Conservation (phyloP, 2,888 invertebrate species). For the Oscheius sp. region DNA sequence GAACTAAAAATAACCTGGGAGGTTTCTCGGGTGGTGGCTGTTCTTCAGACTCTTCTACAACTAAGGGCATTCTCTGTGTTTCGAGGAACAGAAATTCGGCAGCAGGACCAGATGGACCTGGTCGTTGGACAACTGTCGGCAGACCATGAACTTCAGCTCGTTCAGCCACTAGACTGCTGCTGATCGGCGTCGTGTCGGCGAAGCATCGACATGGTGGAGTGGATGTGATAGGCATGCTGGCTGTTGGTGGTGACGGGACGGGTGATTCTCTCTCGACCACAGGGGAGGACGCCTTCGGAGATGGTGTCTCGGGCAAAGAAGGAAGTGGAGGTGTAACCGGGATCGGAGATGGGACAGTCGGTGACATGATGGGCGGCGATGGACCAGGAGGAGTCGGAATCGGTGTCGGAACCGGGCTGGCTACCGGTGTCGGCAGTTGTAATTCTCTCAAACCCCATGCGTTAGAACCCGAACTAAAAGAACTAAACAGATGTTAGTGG, state of each 20-base stretch:
- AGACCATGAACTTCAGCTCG: not conserved
- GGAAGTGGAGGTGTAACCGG: constrained; percentile 15
- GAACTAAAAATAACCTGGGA: constrained; percentile 30
- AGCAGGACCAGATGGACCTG: constrained; percentile 12
- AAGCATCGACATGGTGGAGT: constrained; percentile 28
- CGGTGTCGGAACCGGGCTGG: not conserved
- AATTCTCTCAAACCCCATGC: constrained; percentile 27
- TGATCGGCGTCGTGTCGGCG: constrained; percentile 22
- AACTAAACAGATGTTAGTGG: constrained; percentile 15
- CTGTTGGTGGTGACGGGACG: constrained; percentile 21
- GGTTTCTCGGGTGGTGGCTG: not conserved
- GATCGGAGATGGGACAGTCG: not conserved
- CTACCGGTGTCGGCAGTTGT: not conserved
- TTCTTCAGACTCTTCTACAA: constrained; percentile 20
- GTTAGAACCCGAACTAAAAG: constrained; percentile 18
- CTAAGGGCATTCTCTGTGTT: constrained; percentile 21
- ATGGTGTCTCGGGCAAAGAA: constrained; percentile 5
- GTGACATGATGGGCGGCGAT: not conserved
- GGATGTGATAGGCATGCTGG: not conserved
- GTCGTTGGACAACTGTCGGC: not conserved
- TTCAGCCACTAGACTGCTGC: not conserved
- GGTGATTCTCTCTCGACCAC: constrained; percentile 13
- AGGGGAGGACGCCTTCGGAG: constrained; percentile 3
- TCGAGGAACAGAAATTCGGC: constrained; percentile 26
- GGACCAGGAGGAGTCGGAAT: constrained; percentile 21